Evolutionary conservation across 2,888 invertebrate genomes (phyloP).

Genomic region (Drosophila melanosoma): DNA sequence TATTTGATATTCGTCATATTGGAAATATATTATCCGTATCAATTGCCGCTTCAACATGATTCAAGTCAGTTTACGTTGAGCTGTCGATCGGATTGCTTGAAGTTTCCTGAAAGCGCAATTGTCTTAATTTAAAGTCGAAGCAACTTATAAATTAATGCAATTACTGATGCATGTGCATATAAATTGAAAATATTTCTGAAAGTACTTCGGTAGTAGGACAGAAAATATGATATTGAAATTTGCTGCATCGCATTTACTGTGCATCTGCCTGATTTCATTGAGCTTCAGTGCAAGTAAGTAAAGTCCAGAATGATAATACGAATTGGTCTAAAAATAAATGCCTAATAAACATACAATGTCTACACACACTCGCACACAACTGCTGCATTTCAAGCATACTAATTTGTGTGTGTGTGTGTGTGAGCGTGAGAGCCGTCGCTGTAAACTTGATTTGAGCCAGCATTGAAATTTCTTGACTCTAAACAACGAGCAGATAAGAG

Average conservation of each 20-base stretch:
- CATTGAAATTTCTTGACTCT: neutral
- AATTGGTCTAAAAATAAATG: constrained; percentile 18
- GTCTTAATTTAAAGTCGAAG: constrained; percentile 6
- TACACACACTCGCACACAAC: neutral
- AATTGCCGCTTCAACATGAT: constrained; percentile 9
- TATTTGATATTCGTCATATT: neutral
- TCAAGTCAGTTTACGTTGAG: constrained; percentile 55
- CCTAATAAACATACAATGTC: neutral
- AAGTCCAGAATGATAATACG: constrained; percentile 46
- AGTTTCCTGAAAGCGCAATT: constrained; percentile 14
- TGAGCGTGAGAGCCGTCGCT: constrained; percentile 17
- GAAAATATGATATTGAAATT: constrained; percentile 26
- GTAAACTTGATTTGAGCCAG: constrained; percentile 47
- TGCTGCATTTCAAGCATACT: neutral
- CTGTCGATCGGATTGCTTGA: constrained; percentile 50
- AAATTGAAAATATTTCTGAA: neutral
- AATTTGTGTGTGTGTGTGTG: neutral
- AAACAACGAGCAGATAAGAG: neutral
- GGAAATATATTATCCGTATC: neutral
- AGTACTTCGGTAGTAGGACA: neutral
- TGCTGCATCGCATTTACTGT: constrained; percentile 21
- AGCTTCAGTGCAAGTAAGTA: constrained; percentile 58
- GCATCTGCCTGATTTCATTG: constrained; percentile 22
- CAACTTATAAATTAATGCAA: neutral
- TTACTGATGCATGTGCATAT: neutral